Percentiles rank a stretch among this genome's conserved stretches.
Conservation (phyloP, 2,113 vertebrate genomes). For the Sciurus niger region DNA sequence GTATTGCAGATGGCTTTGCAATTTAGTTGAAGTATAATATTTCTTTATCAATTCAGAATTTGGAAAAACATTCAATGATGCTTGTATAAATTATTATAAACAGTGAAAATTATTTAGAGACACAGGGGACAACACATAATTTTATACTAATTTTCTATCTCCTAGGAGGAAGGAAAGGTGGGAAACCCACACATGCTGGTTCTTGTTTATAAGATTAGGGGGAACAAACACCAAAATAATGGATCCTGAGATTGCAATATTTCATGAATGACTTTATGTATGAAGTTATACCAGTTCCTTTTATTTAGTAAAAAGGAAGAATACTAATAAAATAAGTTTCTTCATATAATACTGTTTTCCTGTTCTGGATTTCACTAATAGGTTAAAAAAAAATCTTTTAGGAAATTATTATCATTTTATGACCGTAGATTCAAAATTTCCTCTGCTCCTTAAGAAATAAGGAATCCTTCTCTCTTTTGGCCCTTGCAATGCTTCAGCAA, state of each 20-base stretch:
- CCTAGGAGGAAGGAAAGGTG: not conserved
- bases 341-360: not conserved
- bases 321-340: not conserved
- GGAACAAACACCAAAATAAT: not conserved
- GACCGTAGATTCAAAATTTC: not conserved
- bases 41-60: constrained; percentile 51
- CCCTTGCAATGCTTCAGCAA: not conserved
- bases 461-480: not conserved
- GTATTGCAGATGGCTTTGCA: not conserved
- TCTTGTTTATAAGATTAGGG: not conserved
- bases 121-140: not conserved
- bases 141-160: constrained; percentile 54
- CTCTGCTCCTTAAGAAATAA: not conserved
- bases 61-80: not conserved
- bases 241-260: not conserved
- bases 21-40: constrained; percentile 27
- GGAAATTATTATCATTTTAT: not conserved
- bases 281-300: not conserved
- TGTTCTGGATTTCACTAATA: not conserved
- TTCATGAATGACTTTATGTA: not conserved
- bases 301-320: not conserved
- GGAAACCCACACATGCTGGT: not conserved
- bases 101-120: constrained; percentile 12
- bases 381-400: not conserved
- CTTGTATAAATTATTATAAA: constrained; percentile 29